Base-by-base conservation (phyloP, 2,888 invertebrate species). In the Catocala nupta region DNA sequence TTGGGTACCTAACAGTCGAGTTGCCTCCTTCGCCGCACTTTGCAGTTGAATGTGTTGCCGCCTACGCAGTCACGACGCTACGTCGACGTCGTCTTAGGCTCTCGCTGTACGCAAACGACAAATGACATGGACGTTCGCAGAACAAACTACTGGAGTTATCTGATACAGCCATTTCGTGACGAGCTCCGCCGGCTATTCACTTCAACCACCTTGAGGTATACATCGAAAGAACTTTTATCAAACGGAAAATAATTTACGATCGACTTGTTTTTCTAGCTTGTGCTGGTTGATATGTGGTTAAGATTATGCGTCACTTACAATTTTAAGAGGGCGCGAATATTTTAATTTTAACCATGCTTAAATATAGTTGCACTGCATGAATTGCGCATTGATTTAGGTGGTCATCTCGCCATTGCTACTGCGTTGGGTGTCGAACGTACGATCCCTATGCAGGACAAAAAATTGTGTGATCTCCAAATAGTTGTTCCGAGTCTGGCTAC, bases 81-180 rank as follows among this genome's bases (percentile, higher is more conserved):
- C 47, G 57, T 43, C 67, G 52, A 63, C 70, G 61, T 68, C 56
- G 68, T 63, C 74, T 71, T 49, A 69, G 64, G 70, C 73, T 72
- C 78, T 77, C 80, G 82, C 79, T 79, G 80, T 83, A 82, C 82
- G 80, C 81, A 84, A 84, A 86, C 88, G 89, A 92, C 90, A 90
- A 90, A 91, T 90, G 90, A 88, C 88, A 81, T 83, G 77, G 83
- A 81, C 84, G 84, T 87, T 86, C 85, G 77, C 81, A 83, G 89
- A 86, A 92, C 92, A 91, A 93, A 92, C 91, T 91, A 89, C 91
- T 84, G 85, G 87, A 85, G 85, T 92, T 93, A 93, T 93, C 93
- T 86, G 93, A 92, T 92, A 86, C 90, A 90, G 83, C 79, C 84
- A 80, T 85, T 81, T 90, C 93, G 91, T 93, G 93, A 92, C 92